phyloP scores from a whole-genome alignment of 2,113 vertebrate genomes.

The Micronisus gabar region DNA sequence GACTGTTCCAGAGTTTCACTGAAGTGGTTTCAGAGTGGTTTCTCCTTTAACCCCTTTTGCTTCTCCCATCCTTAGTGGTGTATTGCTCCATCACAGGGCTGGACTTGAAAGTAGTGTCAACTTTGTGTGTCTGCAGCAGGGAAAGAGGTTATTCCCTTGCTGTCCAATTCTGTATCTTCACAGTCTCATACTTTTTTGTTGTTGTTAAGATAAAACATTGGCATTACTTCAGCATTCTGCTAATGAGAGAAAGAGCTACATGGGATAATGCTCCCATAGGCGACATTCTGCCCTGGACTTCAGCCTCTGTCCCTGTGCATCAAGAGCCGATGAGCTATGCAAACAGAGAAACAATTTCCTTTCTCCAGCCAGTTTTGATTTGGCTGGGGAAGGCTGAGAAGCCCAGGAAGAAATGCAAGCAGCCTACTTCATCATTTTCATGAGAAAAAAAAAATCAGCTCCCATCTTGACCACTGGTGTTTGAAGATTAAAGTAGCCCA shows the following conservation, averaged over 20 bases:
- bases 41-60: constrained; percentile 3
- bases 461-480: not conserved
- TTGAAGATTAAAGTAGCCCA: not conserved
- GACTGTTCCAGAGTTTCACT: not conserved
- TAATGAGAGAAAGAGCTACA: not conserved
- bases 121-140: not conserved
- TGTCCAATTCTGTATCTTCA: not conserved
- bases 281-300: not conserved
- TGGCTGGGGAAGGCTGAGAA: not conserved
- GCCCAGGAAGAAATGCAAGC: not conserved
- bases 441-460: not conserved
- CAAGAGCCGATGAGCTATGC: not conserved
- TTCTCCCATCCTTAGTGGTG: not conserved
- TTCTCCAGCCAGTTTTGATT: not conserved
- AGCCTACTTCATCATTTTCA: not conserved
- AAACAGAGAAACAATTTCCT: not conserved
- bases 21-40: not conserved
- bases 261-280: not conserved
- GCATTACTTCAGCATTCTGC: not conserved
- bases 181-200: not conserved
- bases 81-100: not conserved
- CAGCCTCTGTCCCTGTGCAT: not conserved
- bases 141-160: not conserved
- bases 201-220: not conserved
- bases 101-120: not conserved